These are phyloP conservation scores for Pollenia griseotomentosa DNA, from an alignment of 2,888 invertebrate genomes.

Conservation along the genomic window DNA sequence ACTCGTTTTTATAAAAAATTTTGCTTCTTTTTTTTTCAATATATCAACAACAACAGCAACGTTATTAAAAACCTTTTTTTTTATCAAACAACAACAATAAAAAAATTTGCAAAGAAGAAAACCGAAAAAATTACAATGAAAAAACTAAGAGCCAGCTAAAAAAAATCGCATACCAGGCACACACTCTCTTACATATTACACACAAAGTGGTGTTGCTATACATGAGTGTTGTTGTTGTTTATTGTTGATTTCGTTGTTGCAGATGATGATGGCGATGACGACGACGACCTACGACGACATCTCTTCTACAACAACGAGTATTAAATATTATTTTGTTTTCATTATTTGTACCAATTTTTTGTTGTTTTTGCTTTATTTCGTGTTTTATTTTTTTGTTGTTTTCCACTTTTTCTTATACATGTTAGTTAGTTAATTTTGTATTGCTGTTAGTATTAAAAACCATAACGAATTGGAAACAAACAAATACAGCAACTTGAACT, in stretches of 20 bases:
- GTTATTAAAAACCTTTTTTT: conserved; percentile 50
- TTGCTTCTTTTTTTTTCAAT: conserved; percentile 28
- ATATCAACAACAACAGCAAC: conserved; percentile 46
- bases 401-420: conserved; percentile 43
- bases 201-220: conserved; percentile 54
- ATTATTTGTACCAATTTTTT: not conserved
- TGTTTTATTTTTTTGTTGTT: conserved; percentile 17
- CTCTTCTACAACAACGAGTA: conserved; percentile 70
- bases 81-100: conserved; percentile 50
- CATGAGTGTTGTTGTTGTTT: not conserved
- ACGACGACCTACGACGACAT: conserved; percentile 70
- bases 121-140: conserved; percentile 38
- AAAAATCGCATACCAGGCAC: conserved; percentile 68
- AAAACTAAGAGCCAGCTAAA: conserved; percentile 42
- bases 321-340: conserved; percentile 61
- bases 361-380: conserved; percentile 3
- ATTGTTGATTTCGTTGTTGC: conserved; percentile 44
- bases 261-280: conserved; percentile 49
- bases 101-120: conserved; percentile 66
- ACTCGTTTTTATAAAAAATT: conserved; percentile 63
- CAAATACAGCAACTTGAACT: conserved; percentile 39
- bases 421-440: conserved; percentile 32
- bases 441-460: conserved; percentile 66
- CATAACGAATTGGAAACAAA: conserved; percentile 74
- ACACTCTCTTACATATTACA: conserved; percentile 41